A percentile compares a stretch with the other conserved stretches of the same genome.
phyloP scores from a whole-genome alignment of 2,888 invertebrate species.

The Aleiodes leptofemur region DNA sequence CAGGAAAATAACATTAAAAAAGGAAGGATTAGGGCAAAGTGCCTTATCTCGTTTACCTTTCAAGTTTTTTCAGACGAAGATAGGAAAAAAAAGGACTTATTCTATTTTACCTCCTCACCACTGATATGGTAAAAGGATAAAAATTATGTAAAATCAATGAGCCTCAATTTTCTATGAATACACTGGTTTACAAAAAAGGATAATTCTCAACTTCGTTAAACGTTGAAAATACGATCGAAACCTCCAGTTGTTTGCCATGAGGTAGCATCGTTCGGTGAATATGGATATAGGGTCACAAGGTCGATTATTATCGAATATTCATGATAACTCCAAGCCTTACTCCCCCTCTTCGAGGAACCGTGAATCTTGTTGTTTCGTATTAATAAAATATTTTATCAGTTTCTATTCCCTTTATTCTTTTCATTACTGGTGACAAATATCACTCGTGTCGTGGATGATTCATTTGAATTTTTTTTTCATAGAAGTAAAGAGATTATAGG shows the following conservation, averaged over 20 bases:
- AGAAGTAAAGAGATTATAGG: no score
- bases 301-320: slow-evolving; percentile 25
- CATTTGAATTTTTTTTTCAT: no score
- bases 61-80: no score
- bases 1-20: no score
- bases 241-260: slow-evolving; percentile 21
- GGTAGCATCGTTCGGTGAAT: slow-evolving; percentile 7
- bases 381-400: slow-evolving; percentile 10
- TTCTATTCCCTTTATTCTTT: neutral
- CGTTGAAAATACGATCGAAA: slow-evolving; percentile 18
- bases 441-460: neutral
- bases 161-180: slow-evolving; percentile 13
- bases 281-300: slow-evolving; percentile 29
- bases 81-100: no score
- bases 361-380: neutral
- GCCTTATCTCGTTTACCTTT: no score
- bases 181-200: slow-evolving; percentile 6
- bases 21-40: no score
- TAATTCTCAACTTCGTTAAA: slow-evolving; percentile 7
- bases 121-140: slow-evolving; percentile 6
- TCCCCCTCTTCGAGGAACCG: neutral
- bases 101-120: no score
- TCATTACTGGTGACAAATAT: neutral
- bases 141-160: neutral
- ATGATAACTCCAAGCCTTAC: neutral